Evolutionary conservation across 1,140 invertebrate species (phyloP).

Genomic region (Solenopsis fugax): DNA sequence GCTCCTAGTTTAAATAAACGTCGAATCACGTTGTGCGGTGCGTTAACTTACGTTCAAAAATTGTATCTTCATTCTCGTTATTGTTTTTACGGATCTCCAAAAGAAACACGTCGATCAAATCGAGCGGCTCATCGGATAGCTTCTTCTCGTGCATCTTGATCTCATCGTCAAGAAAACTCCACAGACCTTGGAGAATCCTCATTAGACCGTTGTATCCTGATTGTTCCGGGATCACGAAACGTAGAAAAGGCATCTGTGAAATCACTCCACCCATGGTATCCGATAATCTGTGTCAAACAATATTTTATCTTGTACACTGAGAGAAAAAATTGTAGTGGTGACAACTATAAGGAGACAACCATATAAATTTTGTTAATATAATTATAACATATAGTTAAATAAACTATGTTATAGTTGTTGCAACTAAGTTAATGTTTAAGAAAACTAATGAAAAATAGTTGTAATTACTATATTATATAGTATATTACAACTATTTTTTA

Average conservation of each 20-base stretch:
- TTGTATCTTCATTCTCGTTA: conserved; percentile 46
- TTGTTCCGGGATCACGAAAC: conserved; percentile 88
- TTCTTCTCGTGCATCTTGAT: conserved; percentile 87
- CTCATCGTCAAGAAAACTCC: conserved; percentile 84
- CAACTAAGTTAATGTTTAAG: too few relatives aligned
- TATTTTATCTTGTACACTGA: neutral
- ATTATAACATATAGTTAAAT: too few relatives aligned
- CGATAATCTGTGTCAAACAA: conserved; percentile 80
- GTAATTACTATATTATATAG: too few relatives aligned
- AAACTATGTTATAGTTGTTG: too few relatives aligned
- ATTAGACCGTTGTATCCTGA: conserved; percentile 88
- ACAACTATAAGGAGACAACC: too few relatives aligned
- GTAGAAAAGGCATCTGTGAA: conserved; percentile 89
- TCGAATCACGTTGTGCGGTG: neutral
- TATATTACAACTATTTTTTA: too few relatives aligned
- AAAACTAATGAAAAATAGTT: too few relatives aligned
- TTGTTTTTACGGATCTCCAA: conserved; percentile 85
- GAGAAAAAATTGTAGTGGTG: too few relatives aligned
- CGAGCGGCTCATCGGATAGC: conserved; percentile 86
- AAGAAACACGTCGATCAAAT: conserved; percentile 91
- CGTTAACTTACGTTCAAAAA: conserved; percentile 79
- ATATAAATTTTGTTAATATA: too few relatives aligned
- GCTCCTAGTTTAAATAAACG: neutral
- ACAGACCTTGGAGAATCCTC: conserved; percentile 82
- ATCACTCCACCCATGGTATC: conserved; percentile 90